Evolutionary conservation across 2,797 vertebrate genomes (phyloP), one percentile per base, ranked within the genome.

Genomic region (Squalus acanthias): DNA sequence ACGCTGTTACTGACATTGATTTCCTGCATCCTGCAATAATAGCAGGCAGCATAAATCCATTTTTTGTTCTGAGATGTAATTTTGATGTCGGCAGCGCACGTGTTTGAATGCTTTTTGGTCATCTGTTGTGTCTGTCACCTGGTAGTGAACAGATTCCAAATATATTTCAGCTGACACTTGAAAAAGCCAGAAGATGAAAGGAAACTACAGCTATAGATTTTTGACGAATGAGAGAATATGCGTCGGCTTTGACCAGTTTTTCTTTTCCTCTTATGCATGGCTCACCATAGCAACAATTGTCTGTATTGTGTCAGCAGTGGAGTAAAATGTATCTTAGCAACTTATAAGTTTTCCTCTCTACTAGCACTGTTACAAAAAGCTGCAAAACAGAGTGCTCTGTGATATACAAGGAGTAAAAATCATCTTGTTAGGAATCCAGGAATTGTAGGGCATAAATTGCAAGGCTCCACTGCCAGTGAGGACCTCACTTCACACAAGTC

Each of bases 281-380:
- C 97, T 99, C 97, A 97, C 99, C 98, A 99, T 99, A 98, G 98
- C 98, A 99, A 99, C 99, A 96, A 98, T 97, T 97, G 97, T 97
- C 97, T 97, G 63, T 5, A 65, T 69, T 85, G 69, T 95, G 97
- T 97, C 96, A 69, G 96, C 57, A 0, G 26, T 60, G 26, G 70
- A 57, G 50, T 74, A 95, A 53, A 95, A 74, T 39, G 94, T 95
- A 95, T 60, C 69, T 57, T 76, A 74, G 94, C 94, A 95, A 95
- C 70, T 95, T 76, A 69, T 46, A 67, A 74, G 70, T 57, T 74
- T 92, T 33, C 94, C 29, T 57, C 3, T 26, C 10, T 57, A 72
- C 29, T 1, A 57, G 39, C 12, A 26, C 70, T 72, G 70, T 53
- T 5, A 1, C 13, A 63, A 60, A n/a, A 6, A 87, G 46, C 50